Evolutionary conservation across 2,888 invertebrate genomes (phyloP), one percentile per base, ranked within the genome.

Genomic region (Melieria crassipennis): DNA sequence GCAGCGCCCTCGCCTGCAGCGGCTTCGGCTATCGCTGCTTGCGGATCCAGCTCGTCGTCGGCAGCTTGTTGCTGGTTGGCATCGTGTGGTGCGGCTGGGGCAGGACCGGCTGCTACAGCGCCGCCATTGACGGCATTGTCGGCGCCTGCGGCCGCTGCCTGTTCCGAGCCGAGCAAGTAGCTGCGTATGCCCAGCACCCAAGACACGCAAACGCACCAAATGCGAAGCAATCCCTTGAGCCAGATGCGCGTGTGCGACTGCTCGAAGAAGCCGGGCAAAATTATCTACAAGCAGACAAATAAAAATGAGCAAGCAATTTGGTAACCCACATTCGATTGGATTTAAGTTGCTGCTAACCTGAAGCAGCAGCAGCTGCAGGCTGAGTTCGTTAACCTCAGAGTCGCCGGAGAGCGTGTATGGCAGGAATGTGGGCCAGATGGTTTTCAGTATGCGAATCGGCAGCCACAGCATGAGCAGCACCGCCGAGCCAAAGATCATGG

Each of bases 401-500:
- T 95, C 95, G 0, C 91, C 92, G 0, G 96, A 94, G 11, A 99
- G 93, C 3, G 96, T 95, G 83, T 99, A 99, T 0, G 99, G 99
- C 79, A 99, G 88, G 87, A 97, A 96, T n/a, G 92, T 91, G 0
- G 97, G 96, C 86, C 95, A 90, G 0, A 92, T 85, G 76, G 91
- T 90, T 82, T 94, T 92, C 74, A 99, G 91, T 61, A 97, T 91
- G 69, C 94, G 89, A 47, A 98, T 94, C 0, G 99, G 99, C 69
- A 98, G 87, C 96, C 98, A 99, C 57, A 99, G 89, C 94, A 99
- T 97, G 58, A 99, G 90, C 52, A 99, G 88, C 3, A 99, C 97
- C 0, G 96, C 96, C 2, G 96, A 96, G 30, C 98, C 99, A 87
- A 99, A 99, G 79, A 97, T 94, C 82, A 98, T 94, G 13, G 97